These are phyloP conservation scores for Ctenodactylus gundi DNA, from an alignment of 2,113 vertebrate genomes.

Conservation along the genomic window DNA sequence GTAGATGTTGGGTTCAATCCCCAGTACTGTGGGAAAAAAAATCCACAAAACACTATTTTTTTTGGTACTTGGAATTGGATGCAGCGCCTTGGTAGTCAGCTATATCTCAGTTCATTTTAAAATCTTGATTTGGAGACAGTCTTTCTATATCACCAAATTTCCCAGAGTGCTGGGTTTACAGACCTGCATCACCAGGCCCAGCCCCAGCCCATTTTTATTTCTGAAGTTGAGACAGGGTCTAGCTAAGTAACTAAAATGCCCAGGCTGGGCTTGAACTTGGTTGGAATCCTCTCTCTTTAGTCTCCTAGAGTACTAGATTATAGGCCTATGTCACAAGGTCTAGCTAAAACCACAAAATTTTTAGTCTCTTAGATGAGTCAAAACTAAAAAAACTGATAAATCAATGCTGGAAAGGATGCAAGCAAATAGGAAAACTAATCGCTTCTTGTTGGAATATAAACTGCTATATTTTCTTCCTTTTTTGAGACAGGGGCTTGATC, in stretches of 20 bases:
- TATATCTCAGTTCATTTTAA: too few relatives aligned
- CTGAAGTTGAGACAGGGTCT: neutral
- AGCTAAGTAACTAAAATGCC: neutral
- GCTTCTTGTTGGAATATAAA: constrained; percentile 1
- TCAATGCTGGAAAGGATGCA: neutral
- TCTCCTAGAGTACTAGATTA: neutral
- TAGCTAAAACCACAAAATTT: neutral
- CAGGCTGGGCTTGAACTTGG: neutral
- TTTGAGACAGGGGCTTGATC: too few relatives aligned
- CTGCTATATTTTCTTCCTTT: neutral
- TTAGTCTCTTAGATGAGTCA: neutral
- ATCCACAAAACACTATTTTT: too few relatives aligned
- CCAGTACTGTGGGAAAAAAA: too few relatives aligned
- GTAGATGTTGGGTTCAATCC: too few relatives aligned
- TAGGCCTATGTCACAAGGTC: neutral
- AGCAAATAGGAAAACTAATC: neutral
- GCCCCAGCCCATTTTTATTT: too few relatives aligned
- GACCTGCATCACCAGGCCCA: too few relatives aligned
- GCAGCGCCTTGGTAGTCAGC: too few relatives aligned
- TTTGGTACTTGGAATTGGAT: too few relatives aligned
- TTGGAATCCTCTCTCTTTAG: neutral
- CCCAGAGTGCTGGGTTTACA: too few relatives aligned
- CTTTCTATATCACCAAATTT: too few relatives aligned
- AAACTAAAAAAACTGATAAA: neutral
- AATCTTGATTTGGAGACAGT: too few relatives aligned